Evolutionary conservation across 1,140 invertebrate species (phyloP).

Genomic region (Drosophila gunungcola): DNA sequence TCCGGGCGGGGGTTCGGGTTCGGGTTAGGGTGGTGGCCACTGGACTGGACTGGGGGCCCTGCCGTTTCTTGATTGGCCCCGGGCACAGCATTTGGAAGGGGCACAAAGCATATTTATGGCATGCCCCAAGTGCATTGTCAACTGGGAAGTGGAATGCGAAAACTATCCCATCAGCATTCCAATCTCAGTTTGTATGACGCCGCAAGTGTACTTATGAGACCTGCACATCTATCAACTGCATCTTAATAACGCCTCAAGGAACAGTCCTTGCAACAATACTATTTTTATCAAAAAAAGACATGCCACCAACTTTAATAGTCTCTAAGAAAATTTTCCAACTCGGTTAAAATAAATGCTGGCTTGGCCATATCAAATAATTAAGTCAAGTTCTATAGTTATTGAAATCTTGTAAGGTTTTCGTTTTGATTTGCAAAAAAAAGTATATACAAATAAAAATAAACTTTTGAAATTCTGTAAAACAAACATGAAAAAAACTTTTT

Average conservation of each 20-base stretch:
- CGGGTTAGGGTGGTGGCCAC: conserved; percentile 1
- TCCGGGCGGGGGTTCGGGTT: neutral
- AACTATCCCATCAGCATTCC: conserved; percentile 17
- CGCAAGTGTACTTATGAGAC: conserved; percentile 26
- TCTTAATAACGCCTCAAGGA: neutral
- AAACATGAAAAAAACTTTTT: no score
- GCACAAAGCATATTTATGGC: conserved; percentile 30
- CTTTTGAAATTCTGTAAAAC: no score
- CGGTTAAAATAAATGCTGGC: no score
- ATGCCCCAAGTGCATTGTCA: conserved; percentile 39
- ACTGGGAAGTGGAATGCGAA: conserved; percentile 9
- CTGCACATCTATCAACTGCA: neutral
- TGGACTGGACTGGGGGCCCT: neutral
- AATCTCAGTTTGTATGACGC: neutral
- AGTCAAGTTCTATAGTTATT: no score
- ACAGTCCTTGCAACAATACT: neutral
- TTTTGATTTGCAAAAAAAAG: no score
- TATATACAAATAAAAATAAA: no score
- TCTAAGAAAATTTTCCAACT: no score
- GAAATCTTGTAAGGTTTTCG: no score
- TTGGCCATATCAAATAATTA: no score
- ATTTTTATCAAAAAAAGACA: no score
- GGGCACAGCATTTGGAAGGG: conserved; percentile 1
- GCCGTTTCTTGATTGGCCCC: conserved; percentile 39
- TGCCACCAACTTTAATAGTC: no score